phyloP scores from a whole-genome alignment of 2,113 vertebrate species.

The Colaptes auratus region DNA sequence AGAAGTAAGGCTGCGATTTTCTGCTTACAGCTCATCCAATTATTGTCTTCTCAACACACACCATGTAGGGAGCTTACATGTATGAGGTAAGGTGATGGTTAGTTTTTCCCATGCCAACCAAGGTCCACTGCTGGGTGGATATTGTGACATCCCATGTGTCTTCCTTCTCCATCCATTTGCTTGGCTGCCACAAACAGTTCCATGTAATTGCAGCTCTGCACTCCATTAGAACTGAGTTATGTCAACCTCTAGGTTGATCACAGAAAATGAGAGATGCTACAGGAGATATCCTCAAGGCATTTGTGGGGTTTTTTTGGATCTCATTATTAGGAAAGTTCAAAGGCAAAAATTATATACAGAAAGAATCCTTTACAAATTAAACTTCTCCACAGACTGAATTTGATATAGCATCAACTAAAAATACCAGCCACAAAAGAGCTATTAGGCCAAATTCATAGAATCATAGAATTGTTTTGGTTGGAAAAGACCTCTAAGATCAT shows the following conservation, averaged over 20 bases:
- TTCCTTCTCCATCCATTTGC: not conserved
- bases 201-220: not conserved
- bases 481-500: too few species aligned
- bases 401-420: not conserved
- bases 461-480: too few species aligned
- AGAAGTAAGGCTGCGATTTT: not conserved
- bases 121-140: not conserved
- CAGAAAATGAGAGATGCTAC: not conserved
- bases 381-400: not conserved
- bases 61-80: not conserved
- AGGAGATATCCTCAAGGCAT: not conserved
- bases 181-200: not conserved
- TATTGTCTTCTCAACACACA: not conserved
- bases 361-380: not conserved
- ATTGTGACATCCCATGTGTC: not conserved
- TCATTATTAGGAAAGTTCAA: not conserved
- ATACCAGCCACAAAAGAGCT: not conserved
- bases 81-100: not conserved
- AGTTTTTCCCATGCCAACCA: not conserved
- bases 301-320: not conserved
- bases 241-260: not conserved
- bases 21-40: not conserved
- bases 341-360: not conserved
- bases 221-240: not conserved
- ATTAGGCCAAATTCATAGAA: not conserved